These are phyloP conservation scores for Pristionchus fissidentatus DNA, from an alignment of 2,888 invertebrate species.

Conservation along the genomic window DNA sequence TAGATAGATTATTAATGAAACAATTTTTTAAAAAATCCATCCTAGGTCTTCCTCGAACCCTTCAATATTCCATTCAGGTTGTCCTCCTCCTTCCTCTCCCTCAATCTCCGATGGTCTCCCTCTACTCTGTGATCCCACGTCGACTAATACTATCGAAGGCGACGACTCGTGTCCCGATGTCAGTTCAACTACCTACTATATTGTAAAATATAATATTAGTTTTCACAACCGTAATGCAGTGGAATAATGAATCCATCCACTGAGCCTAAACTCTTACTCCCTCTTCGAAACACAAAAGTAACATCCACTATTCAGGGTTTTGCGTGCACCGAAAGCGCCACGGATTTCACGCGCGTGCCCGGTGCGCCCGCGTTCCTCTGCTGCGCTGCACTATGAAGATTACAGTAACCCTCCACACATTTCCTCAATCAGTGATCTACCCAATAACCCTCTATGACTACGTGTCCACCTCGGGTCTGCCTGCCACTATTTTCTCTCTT, in stretches of 20 bases:
- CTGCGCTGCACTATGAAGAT: neutral
- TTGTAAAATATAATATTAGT: too few species aligned
- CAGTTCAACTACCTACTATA: neutral
- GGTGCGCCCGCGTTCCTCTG: constrained; percentile 31
- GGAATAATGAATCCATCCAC: too few species aligned
- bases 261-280: neutral
- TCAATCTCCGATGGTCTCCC: constrained; percentile 31
- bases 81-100: neutral
- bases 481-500: too few species aligned
- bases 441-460: too few species aligned
- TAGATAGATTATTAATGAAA: too few species aligned
- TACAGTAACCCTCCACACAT: neutral
- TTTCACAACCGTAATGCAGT: too few species aligned
- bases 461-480: too few species aligned
- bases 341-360: constrained; percentile 42
- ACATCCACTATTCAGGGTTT: neutral
- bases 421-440: too few species aligned
- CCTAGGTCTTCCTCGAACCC: neutral
- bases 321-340: constrained; percentile 36
- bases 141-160: constrained; percentile 7
- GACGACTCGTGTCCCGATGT: constrained; percentile 33
- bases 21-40: neutral
- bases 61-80: neutral
- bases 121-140: constrained; percentile 13
- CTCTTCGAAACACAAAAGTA: neutral